Evolutionary conservation across 2,888 invertebrate genomes (phyloP).

Genomic region (Mesorhabditis sp.): DNA sequence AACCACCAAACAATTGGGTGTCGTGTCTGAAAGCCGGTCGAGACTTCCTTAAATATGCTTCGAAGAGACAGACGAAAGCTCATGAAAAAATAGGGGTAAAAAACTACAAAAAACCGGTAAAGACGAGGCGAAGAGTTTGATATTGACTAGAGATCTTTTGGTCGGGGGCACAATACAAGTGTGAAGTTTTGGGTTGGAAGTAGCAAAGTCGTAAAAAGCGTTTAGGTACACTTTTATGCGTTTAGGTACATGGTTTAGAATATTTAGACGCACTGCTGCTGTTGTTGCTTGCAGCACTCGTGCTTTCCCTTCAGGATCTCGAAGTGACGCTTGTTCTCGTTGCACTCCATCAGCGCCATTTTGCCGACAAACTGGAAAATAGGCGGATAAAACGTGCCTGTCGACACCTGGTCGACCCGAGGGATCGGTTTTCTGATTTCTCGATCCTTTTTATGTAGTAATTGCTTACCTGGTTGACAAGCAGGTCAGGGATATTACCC

Average conservation of each 20-base stretch:
- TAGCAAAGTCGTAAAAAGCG: too few species aligned
- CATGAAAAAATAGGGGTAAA: background rate
- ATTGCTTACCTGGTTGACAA: background rate
- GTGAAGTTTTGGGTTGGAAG: too few species aligned
- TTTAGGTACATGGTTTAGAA: background rate
- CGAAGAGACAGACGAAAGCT: background rate
- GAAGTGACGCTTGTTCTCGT: conserved; percentile 2
- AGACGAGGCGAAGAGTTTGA: background rate
- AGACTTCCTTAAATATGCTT: background rate
- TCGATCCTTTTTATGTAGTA: background rate
- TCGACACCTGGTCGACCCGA: too few species aligned
- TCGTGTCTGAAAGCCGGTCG: background rate
- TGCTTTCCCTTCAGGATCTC: background rate
- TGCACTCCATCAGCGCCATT: background rate
- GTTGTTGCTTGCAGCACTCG: background rate
- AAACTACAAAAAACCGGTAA: too few species aligned
- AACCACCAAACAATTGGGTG: background rate
- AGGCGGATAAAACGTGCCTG: too few species aligned
- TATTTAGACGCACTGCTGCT: background rate
- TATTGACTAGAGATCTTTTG: background rate
- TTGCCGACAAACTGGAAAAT: background rate
- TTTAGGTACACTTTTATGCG: too few species aligned
- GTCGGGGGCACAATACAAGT: background rate
- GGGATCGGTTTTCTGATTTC: background rate
- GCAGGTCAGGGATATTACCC: background rate